These are phyloP conservation scores for Manacus vitellinus DNA, from an alignment of 2,113 vertebrate species.

Conservation along the genomic window DNA sequence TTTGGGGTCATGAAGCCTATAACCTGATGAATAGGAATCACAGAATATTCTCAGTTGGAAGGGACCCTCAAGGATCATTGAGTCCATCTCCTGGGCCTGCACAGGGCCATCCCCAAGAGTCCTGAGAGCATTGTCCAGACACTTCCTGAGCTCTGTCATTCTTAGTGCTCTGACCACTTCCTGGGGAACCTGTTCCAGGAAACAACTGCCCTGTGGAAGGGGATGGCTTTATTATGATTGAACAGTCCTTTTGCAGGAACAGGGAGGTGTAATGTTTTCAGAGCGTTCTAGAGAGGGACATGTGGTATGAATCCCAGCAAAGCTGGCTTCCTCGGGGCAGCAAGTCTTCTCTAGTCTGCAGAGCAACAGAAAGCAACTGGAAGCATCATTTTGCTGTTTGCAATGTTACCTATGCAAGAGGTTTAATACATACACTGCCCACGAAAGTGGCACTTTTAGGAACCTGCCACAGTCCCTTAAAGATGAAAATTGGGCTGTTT, in stretches of 20 bases:
- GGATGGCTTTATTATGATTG: not conserved
- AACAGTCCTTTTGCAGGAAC: not conserved
- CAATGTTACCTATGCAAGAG: not conserved
- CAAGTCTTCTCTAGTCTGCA: not conserved
- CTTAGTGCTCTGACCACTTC: not conserved
- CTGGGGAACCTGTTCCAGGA: not conserved
- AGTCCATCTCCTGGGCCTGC: not conserved
- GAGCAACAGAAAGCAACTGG: not conserved
- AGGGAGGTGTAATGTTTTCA: not conserved
- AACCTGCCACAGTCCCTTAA: not conserved
- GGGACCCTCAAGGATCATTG: fast-evolving
- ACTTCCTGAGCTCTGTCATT: not conserved
- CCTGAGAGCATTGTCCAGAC: too few species aligned
- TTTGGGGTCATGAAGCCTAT: not conserved
- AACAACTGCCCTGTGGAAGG: not conserved
- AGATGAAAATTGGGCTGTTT: not conserved
- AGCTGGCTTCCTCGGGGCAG: not conserved
- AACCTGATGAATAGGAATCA: not conserved
- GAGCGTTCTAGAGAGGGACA: not conserved
- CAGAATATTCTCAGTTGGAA: not conserved
- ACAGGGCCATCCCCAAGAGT: not conserved
- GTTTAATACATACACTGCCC: not conserved
- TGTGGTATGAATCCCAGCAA: not conserved
- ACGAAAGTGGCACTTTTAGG: not conserved
- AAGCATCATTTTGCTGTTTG: not conserved